Evolutionary conservation across 2,888 invertebrate species (phyloP), one percentile per base, ranked within the genome.

Genomic region (Diaprepes abbreviatus): DNA sequence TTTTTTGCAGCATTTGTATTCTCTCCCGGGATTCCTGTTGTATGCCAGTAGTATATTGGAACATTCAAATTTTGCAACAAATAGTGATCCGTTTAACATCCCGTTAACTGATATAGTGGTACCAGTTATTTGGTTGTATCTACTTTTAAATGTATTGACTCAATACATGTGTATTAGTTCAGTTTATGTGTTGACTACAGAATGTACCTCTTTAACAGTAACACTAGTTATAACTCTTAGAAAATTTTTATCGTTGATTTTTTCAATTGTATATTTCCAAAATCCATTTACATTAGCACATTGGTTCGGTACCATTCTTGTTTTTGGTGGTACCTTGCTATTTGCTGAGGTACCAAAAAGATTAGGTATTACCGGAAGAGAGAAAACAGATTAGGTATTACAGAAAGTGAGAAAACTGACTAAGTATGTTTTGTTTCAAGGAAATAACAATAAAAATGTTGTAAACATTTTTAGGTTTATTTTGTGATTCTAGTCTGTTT

Each of bases 151-250:
- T 83, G 91, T 94, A 4, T 76, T 95, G 1, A 95, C 97, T 0
- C 97, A 98, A 89, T 98, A 90, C 80, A 81, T 97, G 70, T 99
- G 98, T 83, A 98, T 98, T 71, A 93, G 95, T 81, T 94, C 96
- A 6, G 98, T 99, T 1, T 99, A 97, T 80, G 90, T 93, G 28
- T 86, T 98, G 79, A 98, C 97, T 0, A 94, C 98, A 0, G 96
- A 97, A 83, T 97, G 96, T 81, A 89, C 95, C 0, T 97, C 98
- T 0, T 84, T 99, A 45, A 96, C 96, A 0, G 97, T 99, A 1
- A 98, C 98, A 0, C 86, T 99, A 75, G 96, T 99, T 0, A 93
- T 99, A 28, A 99, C 99, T 0, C 85, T 98, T 62, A 88, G 99
- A 55, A 99, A 99, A 85, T 99, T 99, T 81, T 88, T 95, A 31